A percentile compares a stretch with the other conserved stretches of the same genome.
Evolutionary conservation across 2,797 vertebrate genomes (phyloP).

Genomic region (Lepus oiostolus): DNA sequence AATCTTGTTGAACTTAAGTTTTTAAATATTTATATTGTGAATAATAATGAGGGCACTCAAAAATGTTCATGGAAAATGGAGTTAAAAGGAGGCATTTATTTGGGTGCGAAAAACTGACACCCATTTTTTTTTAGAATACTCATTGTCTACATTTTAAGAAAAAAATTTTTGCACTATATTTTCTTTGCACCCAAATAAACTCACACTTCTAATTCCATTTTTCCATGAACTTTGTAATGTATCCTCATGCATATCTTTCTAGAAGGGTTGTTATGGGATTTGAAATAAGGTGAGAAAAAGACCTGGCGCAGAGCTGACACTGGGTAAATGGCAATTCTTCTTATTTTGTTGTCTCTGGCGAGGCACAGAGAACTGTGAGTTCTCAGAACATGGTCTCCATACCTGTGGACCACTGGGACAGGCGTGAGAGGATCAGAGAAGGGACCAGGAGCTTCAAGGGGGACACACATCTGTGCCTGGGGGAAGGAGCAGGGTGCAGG

Average conservation of each 20-base stretch:
- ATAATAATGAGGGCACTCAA: background rate
- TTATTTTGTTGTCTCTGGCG: background rate
- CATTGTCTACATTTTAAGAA: too few relatives aligned
- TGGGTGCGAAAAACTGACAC: too few relatives aligned
- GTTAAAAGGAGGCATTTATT: too few relatives aligned
- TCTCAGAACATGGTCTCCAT: background rate
- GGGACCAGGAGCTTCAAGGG: background rate
- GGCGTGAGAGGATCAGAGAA: background rate
- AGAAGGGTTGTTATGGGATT: background rate
- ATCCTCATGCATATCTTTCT: background rate
- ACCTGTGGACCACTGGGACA: background rate
- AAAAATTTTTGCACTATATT: too few relatives aligned
- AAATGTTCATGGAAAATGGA: too few relatives aligned
- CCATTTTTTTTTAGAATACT: too few relatives aligned
- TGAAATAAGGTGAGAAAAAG: background rate
- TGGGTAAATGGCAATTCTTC: background rate
- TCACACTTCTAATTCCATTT: too few relatives aligned
- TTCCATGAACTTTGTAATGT: too few relatives aligned
- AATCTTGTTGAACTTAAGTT: constrained; percentile 29
- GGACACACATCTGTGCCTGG: background rate
- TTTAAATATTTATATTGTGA: constrained; percentile 46
- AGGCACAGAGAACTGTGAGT: background rate
- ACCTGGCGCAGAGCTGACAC: too few relatives aligned
- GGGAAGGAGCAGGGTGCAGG: background rate
- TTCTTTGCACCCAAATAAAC: too few relatives aligned